phyloP scores from a whole-genome alignment of 2,797 vertebrate species.

The Phaenicophaeus curvirostris region DNA sequence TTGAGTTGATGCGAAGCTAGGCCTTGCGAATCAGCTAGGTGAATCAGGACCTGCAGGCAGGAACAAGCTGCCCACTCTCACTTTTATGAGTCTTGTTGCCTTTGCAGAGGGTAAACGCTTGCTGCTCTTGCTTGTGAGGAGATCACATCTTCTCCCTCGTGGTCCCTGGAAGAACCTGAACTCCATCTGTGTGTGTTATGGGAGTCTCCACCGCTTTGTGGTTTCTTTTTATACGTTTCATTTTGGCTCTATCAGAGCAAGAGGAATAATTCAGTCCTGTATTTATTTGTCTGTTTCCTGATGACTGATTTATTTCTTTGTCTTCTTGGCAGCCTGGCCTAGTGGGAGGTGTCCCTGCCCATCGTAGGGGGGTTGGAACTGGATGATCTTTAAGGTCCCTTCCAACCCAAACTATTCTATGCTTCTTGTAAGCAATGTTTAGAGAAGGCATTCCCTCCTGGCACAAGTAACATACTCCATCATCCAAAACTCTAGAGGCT shows the following conservation, averaged over 20 bases:
- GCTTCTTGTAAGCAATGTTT: not conserved
- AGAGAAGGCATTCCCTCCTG: not conserved
- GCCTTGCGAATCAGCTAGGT: not conserved
- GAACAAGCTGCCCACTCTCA: not conserved
- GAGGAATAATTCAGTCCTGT: not conserved
- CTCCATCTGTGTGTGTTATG: not conserved
- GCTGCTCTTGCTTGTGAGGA: not conserved
- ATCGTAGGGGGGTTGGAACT: no score
- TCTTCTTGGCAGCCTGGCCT: not conserved
- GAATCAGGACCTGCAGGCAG: not conserved
- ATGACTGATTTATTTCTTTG: not conserved
- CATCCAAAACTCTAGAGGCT: not conserved
- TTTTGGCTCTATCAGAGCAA: not conserved
- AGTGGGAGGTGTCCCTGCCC: no score
- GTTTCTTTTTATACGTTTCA: not conserved
- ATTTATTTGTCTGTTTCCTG: not conserved
- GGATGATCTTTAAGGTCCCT: no score
- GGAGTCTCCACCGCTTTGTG: not conserved
- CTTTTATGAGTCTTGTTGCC: not conserved
- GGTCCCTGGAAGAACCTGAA: not conserved
- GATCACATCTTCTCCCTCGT: not conserved
- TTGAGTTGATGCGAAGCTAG: not conserved
- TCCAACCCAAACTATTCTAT: no score
- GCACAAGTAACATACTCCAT: not conserved
- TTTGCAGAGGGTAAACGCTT: not conserved